These are phyloP conservation scores for Athene cunicularia DNA, from an alignment of 2,113 vertebrate genomes.

Conservation along the genomic window DNA sequence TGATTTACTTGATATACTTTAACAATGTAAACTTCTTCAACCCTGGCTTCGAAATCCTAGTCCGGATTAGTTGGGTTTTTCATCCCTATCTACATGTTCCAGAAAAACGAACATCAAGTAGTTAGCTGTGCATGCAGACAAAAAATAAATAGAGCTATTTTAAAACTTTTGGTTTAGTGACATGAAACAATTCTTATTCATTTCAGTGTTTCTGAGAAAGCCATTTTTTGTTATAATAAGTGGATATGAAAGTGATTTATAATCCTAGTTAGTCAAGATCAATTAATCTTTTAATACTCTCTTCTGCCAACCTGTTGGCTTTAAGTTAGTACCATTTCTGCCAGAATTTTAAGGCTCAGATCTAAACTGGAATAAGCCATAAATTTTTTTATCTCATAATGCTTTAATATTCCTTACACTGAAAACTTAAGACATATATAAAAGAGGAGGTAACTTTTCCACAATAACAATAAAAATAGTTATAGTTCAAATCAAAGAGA, in stretches of 20 bases:
- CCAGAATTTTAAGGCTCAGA: not conserved
- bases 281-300: not conserved
- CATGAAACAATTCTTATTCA: not conserved
- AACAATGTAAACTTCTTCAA: not conserved
- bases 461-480: not conserved
- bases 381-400: not conserved
- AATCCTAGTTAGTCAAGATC: not conserved
- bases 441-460: rapidly evolving
- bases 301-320: not conserved
- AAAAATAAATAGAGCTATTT: not conserved
- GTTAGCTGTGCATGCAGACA: not conserved
- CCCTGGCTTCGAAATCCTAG: not conserved
- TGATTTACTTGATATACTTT: not conserved
- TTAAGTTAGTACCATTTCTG: not conserved
- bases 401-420: not conserved
- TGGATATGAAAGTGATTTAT: not conserved
- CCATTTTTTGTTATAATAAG: not conserved
- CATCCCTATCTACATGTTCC: not conserved
- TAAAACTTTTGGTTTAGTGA: not conserved
- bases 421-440: not conserved
- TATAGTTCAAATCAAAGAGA: not conserved
- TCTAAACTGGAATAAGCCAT: not conserved
- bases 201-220: not conserved
- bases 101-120: not conserved
- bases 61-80: not conserved